These are phyloP conservation scores for Plectrocnemia conspersa DNA, from an alignment of 1,140 invertebrate species.

Conservation along the genomic window DNA sequence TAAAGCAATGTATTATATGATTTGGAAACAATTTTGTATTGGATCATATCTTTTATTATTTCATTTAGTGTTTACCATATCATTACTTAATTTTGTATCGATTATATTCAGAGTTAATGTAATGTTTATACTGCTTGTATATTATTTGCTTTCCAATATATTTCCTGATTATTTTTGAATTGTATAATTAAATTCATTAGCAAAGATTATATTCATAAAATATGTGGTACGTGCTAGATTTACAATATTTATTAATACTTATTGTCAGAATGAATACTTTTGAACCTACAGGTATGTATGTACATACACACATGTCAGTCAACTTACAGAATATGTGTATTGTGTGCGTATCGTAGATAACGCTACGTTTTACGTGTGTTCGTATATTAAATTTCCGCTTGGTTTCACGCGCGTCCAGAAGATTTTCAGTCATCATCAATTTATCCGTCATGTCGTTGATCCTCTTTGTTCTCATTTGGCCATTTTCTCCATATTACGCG, in stretches of 20 bases:
- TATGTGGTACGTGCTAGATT: too few relatives aligned
- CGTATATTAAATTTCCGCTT: too few relatives aligned
- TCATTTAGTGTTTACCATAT: not conserved
- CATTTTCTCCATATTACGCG: constrained; percentile 10
- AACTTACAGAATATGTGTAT: not conserved
- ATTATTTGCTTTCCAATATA: too few relatives aligned
- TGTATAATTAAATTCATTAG: too few relatives aligned
- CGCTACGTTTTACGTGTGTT: not conserved
- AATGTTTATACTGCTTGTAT: too few relatives aligned
- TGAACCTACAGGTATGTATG: not conserved
- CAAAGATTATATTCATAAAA: too few relatives aligned
- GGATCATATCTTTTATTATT: not conserved
- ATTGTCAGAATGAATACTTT: not conserved
- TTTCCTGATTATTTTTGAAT: too few relatives aligned
- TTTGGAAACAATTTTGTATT: not conserved
- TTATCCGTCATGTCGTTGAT: constrained; percentile 16
- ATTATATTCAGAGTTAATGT: too few relatives aligned
- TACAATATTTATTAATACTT: not conserved
- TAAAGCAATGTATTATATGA: not conserved
- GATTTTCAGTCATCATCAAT: constrained; percentile 27
- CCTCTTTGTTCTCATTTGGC: constrained; percentile 25
- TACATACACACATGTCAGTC: not conserved
- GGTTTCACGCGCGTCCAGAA: constrained; percentile 10
- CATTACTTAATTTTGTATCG: too few relatives aligned
- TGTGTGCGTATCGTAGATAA: not conserved